These are phyloP conservation scores for Sceloporus tristichus DNA, from an alignment of 2,113 vertebrate genomes.

Conservation along the genomic window DNA sequence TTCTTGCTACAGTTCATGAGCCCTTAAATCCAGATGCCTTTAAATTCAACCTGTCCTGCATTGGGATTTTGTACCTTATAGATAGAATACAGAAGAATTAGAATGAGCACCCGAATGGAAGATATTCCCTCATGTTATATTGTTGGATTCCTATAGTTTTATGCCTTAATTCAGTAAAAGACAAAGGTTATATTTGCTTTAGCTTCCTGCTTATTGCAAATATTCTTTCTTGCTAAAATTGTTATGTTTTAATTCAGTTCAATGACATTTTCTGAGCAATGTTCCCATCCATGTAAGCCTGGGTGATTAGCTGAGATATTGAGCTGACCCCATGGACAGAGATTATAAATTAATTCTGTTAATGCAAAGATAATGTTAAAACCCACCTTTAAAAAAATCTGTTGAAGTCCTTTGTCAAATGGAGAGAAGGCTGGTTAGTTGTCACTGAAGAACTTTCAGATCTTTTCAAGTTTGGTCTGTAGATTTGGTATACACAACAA, in stretches of 20 bases:
- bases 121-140: too few relatives aligned
- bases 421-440: background rate
- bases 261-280: background rate
- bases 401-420: background rate
- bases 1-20: background rate
- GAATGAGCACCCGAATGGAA: background rate
- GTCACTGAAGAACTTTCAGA: background rate
- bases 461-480: background rate
- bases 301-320: background rate
- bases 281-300: background rate
- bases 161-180: background rate
- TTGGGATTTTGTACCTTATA: background rate
- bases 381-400: background rate
- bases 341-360: slow-evolving; percentile 1
- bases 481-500: background rate
- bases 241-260: background rate
- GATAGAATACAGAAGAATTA: background rate
- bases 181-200: background rate
- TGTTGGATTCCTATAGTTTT: background rate
- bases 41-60: background rate
- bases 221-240: background rate
- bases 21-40: background rate
- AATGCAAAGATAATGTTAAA: background rate
- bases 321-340: background rate
- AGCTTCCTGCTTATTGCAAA: background rate